Evolutionary conservation across 2,888 invertebrate species (phyloP), one percentile per base, ranked within the genome.

Genomic region (Tribolium freemani): DNA sequence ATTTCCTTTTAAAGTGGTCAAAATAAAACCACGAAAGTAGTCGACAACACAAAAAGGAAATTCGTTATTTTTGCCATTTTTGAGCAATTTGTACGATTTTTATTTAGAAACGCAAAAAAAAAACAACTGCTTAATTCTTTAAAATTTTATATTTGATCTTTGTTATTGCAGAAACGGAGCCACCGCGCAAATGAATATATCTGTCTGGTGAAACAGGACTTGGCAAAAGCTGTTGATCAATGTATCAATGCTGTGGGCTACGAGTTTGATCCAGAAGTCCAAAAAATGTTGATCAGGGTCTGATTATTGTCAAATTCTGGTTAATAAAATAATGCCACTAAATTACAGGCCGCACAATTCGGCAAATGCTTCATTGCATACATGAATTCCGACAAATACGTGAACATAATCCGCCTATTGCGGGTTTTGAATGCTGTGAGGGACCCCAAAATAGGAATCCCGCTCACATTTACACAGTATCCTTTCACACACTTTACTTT

Each of bases 151-250:
- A n/a, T n/a, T n/a, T n/a, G n/a, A n/a, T n/a, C n/a, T n/a, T n/a
- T n/a, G n/a, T n/a, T 11, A n/a, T 97, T 92, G 81, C 90, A 93
- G 89, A 95, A 93, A 88, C 92, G 93, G 71, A 97, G 95, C 80
- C 96, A 97, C 86, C 91, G 94, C 82, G 95, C 98, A 0, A 96
- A 98, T 86, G 98, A 98, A 83, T 98, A 98, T 86, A 93, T 98
- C 69, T 91, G 94, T 72, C 89, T 97, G 70, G 95, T 98, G 10
- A 93, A 94, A 79, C 91, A 93, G 45, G 92, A 93, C 79, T 87
- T 98, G 58, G 89, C 92, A n/a, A 86, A 88, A 54, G 98, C 97
- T 0, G 96, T 98, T 0, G 91, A 92, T 75, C 94, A 97, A 83
- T 98, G 98, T 83, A 93, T 98, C 66, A 93, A 96, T 82, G 97